Evolutionary conservation across 2,113 vertebrate species (phyloP).

Genomic region (Morone chrysops): DNA sequence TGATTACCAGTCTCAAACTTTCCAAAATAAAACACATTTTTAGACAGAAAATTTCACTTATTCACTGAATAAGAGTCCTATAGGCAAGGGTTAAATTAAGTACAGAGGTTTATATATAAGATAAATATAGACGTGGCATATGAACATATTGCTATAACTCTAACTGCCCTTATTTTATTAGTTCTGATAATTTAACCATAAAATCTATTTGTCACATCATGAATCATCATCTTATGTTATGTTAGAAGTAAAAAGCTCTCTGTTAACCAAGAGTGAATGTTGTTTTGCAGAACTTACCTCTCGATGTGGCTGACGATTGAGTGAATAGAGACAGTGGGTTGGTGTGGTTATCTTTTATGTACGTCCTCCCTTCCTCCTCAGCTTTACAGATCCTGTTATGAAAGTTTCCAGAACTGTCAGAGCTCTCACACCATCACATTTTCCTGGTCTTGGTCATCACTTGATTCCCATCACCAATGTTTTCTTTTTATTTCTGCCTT

Average conservation of each 20-base stretch:
- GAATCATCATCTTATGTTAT: background rate
- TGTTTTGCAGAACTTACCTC: constrained; percentile 68
- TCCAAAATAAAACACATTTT: background rate
- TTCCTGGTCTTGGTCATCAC: constrained; percentile 61
- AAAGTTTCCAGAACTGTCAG: constrained; percentile 55
- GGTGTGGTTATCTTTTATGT: constrained; percentile 50
- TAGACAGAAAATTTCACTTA: background rate
- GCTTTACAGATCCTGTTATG: constrained; percentile 43
- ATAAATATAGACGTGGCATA: background rate
- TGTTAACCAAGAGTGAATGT: background rate
- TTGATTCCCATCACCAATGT: constrained; percentile 18
- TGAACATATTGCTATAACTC: background rate
- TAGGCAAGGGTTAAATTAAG: background rate
- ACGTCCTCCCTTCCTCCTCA: constrained; percentile 36
- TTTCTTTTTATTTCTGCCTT: background rate
- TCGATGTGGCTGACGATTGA: constrained; percentile 1
- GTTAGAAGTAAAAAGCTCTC: background rate
- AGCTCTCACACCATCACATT: constrained; percentile 66
- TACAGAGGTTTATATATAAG: background rate
- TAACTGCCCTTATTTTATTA: background rate
- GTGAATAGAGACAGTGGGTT: constrained; percentile 20
- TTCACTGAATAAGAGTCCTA: background rate
- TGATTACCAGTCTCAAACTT: background rate
- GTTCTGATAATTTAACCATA: background rate
- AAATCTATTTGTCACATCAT: background rate